Base-by-base conservation (phyloP, 2,888 invertebrate genomes). In the Bembecia ichneumoniformis region DNA sequence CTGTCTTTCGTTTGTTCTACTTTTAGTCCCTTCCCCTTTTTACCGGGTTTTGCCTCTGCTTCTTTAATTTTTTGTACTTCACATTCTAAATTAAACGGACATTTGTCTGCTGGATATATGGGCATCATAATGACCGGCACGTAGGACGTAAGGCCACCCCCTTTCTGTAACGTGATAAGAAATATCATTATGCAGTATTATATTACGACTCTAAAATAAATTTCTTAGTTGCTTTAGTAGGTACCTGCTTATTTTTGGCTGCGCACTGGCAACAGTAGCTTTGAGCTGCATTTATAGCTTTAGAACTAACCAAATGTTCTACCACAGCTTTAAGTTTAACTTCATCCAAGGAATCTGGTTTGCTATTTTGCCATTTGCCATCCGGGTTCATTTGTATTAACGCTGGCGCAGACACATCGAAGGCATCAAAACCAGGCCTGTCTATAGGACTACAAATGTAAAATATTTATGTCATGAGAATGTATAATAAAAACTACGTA, bases 71-170 rank as follows among this genome's bases (percentile, higher is more conserved):
- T 80, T 54, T 76, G 59, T 3, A 72, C 53, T 63, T 80, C 79
- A 57, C 77, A 77, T 3, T 81, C 69, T 64, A 84, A 72, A 54
- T 83, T 81, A 49, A 84, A 82, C 2, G 83, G 82, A 43, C 83
- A 84, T 47, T 80, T 58, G 40, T 82, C 77, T 2, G 81, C 74
- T 3, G 81, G 57, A 48, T 71, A 74, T 49, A 86, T 71, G 1
- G 84, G 84, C 82, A 86, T 82, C 80, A 86, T 77, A 36, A 86
- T 77, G 0, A 86, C 71, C 2, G 84, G 84, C 1, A 84, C 73
- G 47, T 76, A 83, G 16, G 74, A 74, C 0, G 76, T 69, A 40
- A 66, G 64, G 0, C 60, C 59, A 11, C 66, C 65, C 1, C 59
- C 58, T 48, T 61, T 68, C 74, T 77, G 58, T 5, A 60, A 56